Evolutionary conservation across 2,797 vertebrate species (phyloP), one percentile per base, ranked within the genome.

Genomic region (Cheirogaleus major): DNA sequence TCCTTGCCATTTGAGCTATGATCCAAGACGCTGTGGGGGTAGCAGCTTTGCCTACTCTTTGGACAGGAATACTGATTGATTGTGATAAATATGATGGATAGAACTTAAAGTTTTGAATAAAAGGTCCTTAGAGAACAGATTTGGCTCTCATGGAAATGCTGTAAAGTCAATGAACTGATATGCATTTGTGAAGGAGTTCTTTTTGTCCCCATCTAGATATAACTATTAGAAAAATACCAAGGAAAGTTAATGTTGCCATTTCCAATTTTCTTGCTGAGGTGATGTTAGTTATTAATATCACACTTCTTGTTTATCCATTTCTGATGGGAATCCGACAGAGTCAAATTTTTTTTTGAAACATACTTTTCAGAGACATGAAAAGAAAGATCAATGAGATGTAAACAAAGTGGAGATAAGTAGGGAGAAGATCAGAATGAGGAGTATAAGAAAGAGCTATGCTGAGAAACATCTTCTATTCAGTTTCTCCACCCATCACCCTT

Each of bases 301-400:
- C 0, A 22, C 8, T 75, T 69, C 65, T 98, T 95, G 25, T 80
- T 91, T 76, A 97, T 85, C 63, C 84, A 61, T 95, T 95, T 94
- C 45, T 88, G 25, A 83, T 93, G 57, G 79, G 91, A 94, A 80
- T 97, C 9, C 94, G 48, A 91, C 43, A 96, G 35, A 17, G 32
- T 23, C 55, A 90, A 84, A 45, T 11, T 86, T 50, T 80, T 89
- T 52, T 81, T 92, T 45, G 63, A 95, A 84, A 27, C 67, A 85
- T 95, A 96, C 70, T 93, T 35, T 76, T 93, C 41, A 95, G 87
- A 73, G 94, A 97, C 32, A 84, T 61, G n/a, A 84, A 83, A 97
- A 91, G 38, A 92, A 92, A 93, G 41, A 18, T 69, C 92, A 92
- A 7, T 43, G 38, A 94, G 30, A 27, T 97, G 32, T 78, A 89